phyloP scores from a whole-genome alignment of 1,140 invertebrate genomes.

The Tachypleus tridentatus region DNA sequence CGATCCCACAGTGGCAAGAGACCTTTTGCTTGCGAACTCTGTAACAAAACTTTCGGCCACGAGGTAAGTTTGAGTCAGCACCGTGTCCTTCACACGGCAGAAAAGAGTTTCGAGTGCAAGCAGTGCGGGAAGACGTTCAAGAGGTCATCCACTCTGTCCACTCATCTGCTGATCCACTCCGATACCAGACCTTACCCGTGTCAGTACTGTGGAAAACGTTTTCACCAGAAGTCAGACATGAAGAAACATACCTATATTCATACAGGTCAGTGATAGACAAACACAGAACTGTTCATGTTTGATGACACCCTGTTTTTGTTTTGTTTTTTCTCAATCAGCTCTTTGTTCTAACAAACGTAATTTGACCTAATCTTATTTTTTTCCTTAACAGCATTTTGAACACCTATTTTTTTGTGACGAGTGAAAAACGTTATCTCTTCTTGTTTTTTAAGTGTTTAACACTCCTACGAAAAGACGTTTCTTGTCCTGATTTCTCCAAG shows the following conservation, averaged over 20 bases:
- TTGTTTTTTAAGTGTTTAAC: no score
- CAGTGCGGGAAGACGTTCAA: slow-evolving; percentile 48
- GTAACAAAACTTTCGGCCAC: slow-evolving; percentile 40
- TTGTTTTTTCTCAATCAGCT: no score
- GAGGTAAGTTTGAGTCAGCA: slow-evolving; percentile 38
- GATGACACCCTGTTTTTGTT: no score
- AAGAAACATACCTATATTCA: slow-evolving; percentile 48
- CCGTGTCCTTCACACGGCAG: slow-evolving; percentile 34
- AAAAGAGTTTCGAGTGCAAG: slow-evolving; percentile 46
- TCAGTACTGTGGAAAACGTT: slow-evolving; percentile 46
- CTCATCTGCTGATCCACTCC: slow-evolving; percentile 48
- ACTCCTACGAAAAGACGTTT: no score
- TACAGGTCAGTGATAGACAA: slow-evolving; percentile 37
- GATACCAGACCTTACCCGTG: slow-evolving; percentile 42
- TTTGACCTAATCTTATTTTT: no score
- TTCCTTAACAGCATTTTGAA: no score
- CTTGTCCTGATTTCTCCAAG: no score
- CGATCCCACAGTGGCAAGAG: slow-evolving; percentile 79
- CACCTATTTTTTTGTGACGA: no score
- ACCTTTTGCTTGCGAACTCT: slow-evolving; percentile 39
- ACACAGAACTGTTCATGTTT: background rate
- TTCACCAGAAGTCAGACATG: slow-evolving; percentile 51
- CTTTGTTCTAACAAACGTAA: no score
- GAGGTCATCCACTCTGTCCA: slow-evolving; percentile 46
- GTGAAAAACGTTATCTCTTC: no score